These are phyloP conservation scores for Eunapius fragilis DNA, from an alignment of 37 sponge, comb jelly and placozoan species.

Conservation along the genomic window DNA sequence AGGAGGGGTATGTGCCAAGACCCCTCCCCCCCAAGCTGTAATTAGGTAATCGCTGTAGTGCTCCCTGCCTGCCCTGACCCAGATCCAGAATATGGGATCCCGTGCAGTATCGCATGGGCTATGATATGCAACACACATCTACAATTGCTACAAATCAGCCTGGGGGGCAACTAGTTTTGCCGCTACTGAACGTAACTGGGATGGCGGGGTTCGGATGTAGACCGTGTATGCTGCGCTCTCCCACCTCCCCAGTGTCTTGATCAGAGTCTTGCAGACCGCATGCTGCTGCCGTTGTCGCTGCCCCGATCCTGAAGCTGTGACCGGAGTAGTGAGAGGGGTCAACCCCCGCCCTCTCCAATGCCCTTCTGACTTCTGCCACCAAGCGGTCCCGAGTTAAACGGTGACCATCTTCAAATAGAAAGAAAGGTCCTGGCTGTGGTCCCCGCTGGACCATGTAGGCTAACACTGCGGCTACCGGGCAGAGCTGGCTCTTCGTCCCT, in stretches of 20 bases:
- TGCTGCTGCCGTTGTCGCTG: slow-evolving; percentile 27
- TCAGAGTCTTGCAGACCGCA: slow-evolving; percentile 19
- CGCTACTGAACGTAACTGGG: background rate
- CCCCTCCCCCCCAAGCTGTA: background rate
- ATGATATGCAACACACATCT: background rate
- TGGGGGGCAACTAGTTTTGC: background rate
- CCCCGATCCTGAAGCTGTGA: slow-evolving; percentile 32
- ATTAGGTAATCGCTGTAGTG: background rate
- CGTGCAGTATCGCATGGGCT: background rate
- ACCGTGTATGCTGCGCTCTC: slow-evolving; percentile 5
- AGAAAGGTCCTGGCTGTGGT: slow-evolving; percentile 6
- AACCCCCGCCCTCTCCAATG: slow-evolving; percentile 3
- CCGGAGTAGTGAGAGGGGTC: slow-evolving; percentile 21
- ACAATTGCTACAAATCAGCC: too few species aligned
- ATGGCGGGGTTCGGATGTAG: slow-evolving; percentile 23
- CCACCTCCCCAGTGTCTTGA: slow-evolving; percentile 29
- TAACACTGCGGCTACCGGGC: slow-evolving; percentile 18
- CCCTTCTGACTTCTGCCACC: slow-evolving; percentile 1
- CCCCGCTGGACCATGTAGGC: slow-evolving; percentile 1
- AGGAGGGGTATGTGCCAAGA: background rate
- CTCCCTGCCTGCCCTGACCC: background rate
- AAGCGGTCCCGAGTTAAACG: slow-evolving; percentile 3
- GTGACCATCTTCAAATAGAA: background rate
- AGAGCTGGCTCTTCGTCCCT: background rate
- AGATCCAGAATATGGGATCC: background rate